These are phyloP conservation scores for Sebastes paucispinis DNA, from an alignment of 2,797 vertebrate genomes.

Conservation along the genomic window DNA sequence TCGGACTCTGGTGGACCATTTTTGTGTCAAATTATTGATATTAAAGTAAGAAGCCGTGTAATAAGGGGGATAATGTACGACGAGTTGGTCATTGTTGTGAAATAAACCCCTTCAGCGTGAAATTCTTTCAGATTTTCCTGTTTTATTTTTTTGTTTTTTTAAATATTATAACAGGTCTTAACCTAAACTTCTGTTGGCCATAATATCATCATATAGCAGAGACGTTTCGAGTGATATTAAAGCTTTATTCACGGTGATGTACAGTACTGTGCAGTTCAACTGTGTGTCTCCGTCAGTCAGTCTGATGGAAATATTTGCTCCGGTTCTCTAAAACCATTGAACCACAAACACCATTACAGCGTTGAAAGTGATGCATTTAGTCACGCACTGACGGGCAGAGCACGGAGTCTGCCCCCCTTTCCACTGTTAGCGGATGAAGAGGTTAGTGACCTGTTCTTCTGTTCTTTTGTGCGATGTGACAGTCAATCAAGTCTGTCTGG, in stretches of 20 bases:
- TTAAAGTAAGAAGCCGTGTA: too few relatives aligned
- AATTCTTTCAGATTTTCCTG: rapidly evolving
- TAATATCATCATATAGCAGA: neutral
- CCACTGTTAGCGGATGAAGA: neutral
- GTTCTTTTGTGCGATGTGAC: constrained; percentile 4
- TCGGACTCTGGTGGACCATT: too few relatives aligned
- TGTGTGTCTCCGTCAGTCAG: neutral
- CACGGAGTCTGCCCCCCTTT: neutral
- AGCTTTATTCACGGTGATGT: neutral
- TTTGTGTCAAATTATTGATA: too few relatives aligned
- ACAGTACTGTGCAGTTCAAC: neutral
- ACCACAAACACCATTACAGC: neutral
- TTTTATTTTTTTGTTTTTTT: neutral
- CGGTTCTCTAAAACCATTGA: neutral
- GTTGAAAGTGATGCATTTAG: neutral
- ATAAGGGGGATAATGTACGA: too few relatives aligned
- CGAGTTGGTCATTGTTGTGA: too few relatives aligned
- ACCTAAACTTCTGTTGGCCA: neutral
- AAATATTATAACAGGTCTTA: neutral
- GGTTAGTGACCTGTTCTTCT: constrained; percentile 1
- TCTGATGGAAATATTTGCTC: neutral
- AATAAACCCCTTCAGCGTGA: too few relatives aligned
- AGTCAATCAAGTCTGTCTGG: constrained; percentile 5
- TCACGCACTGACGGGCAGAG: neutral
- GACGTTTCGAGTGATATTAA: neutral